Evolutionary conservation across 2,113 vertebrate genomes (phyloP).

Genomic region (Illadopsis cleaveri): DNA sequence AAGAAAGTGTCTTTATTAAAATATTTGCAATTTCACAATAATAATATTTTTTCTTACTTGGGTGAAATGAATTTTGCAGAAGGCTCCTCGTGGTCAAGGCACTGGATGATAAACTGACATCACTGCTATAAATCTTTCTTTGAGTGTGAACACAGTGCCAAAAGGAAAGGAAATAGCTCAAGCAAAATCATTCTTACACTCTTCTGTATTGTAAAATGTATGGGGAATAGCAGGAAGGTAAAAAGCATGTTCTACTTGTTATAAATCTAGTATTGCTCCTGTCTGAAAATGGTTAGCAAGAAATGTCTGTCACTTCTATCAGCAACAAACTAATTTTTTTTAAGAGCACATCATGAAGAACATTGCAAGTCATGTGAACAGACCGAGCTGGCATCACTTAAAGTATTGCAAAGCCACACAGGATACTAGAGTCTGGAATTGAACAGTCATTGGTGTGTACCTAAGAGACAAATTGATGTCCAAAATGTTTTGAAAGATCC

Average conservation of each 20-base stretch:
- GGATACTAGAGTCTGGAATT: constrained; percentile 27
- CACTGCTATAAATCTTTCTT: neutral
- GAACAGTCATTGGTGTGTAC: constrained; percentile 35
- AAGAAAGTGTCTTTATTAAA: neutral
- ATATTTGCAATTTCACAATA: neutral
- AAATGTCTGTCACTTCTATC: constrained; percentile 15
- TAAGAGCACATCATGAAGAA: constrained; percentile 14
- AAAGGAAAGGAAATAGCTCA: constrained; percentile 29
- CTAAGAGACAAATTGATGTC: constrained; percentile 59
- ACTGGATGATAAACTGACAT: neutral
- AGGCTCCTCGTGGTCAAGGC: neutral
- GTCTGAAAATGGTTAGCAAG: constrained; percentile 15
- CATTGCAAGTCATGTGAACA: neutral
- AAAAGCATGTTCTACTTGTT: neutral
- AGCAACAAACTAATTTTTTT: constrained; percentile 5
- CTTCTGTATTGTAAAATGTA: constrained; percentile 8
- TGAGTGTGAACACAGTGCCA: neutral
- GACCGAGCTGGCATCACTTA: neutral
- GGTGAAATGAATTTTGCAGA: neutral
- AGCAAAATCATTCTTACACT: constrained; percentile 15
- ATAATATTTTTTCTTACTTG: neutral
- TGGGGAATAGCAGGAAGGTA: neutral
- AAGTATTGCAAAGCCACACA: constrained; percentile 31
- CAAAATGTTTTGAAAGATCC: constrained; percentile 60
- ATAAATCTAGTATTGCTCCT: neutral